Evolutionary conservation across 2,113 vertebrate genomes (phyloP).

Genomic region (Myiozetetes cayanensis): DNA sequence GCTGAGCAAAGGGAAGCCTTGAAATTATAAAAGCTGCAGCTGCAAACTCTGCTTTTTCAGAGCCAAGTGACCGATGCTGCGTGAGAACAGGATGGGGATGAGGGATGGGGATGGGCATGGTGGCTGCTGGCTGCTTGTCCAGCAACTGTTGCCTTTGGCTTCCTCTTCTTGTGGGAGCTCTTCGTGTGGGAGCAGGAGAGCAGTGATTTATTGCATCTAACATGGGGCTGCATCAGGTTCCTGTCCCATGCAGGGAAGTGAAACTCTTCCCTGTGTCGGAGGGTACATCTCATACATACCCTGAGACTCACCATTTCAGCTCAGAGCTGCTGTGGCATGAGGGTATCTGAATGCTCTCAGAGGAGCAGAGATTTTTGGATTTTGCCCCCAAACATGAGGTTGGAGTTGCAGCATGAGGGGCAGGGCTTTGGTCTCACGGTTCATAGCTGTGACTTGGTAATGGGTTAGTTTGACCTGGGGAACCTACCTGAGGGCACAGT

Average conservation of each 20-base stretch:
- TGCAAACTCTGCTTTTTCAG: not conserved
- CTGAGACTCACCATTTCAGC: not conserved
- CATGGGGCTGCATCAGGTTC: accelerated
- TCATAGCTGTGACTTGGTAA: not conserved
- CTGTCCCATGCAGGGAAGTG: not conserved
- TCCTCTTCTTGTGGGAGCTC: not conserved
- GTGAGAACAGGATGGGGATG: not conserved
- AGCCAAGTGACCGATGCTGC: not conserved
- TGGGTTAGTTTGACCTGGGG: not conserved
- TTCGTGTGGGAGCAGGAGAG: not conserved
- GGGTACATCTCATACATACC: accelerated
- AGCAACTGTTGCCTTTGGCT: not conserved
- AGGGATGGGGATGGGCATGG: not conserved
- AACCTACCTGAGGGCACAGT: not conserved
- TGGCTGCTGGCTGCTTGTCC: not conserved
- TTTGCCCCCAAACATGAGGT: not conserved
- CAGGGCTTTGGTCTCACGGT: not conserved
- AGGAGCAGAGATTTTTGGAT: not conserved
- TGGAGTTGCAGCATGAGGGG: not conserved
- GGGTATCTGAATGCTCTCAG: not conserved
- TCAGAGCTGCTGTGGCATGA: not conserved
- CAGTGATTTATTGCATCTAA: not conserved
- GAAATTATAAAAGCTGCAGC: not conserved
- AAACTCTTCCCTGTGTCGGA: not conserved
- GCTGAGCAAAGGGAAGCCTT: not conserved